Conservation (phyloP, 2,888 invertebrate species). For the Tetranychus truncatus region DNA sequence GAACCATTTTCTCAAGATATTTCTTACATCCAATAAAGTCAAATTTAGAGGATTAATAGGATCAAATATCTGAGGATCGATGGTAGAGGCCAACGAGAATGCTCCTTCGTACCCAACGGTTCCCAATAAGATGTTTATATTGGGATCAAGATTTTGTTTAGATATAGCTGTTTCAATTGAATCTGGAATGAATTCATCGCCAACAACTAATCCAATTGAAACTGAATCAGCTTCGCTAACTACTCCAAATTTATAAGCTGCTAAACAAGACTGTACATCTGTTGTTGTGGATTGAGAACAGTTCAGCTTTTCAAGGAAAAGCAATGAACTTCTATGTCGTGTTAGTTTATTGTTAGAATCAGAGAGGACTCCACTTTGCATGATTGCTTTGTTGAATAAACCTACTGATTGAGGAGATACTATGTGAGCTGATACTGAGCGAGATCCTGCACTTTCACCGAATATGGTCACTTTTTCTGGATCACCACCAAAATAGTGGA, state of each 20-base stretch:
- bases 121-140: background rate
- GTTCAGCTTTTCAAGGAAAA: background rate
- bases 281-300: background rate
- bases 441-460: slow-evolving; percentile 5
- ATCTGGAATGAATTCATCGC: background rate
- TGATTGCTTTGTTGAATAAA: background rate
- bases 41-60: background rate
- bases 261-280: background rate
- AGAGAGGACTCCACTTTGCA: background rate
- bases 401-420: background rate
- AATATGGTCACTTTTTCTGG: background rate
- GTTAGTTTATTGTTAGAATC: background rate
- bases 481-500: background rate
- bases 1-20: too few species aligned
- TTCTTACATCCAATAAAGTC: background rate
- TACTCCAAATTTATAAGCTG: background rate
- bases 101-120: background rate
- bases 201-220: background rate
- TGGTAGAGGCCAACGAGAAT: background rate
- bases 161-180: background rate
- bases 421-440: background rate
- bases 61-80: background rate
- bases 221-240: background rate
- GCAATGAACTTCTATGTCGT: background rate
- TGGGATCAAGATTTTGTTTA: background rate